Evolutionary conservation across 2,888 invertebrate species (phyloP).

Genomic region (Polyploca ridens): DNA sequence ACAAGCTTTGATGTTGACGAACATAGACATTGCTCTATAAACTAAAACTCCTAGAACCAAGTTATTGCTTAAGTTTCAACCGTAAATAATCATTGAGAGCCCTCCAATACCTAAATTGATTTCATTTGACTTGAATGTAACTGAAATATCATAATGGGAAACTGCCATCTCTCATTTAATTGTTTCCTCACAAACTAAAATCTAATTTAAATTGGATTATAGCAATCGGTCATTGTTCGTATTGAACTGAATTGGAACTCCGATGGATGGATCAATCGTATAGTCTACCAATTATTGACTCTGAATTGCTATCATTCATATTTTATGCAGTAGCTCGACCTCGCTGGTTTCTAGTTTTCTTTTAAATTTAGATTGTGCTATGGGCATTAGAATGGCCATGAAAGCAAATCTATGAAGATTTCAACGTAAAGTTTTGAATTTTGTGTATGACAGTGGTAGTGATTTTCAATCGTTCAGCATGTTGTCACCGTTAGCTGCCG

Average conservation of each 20-base stretch:
- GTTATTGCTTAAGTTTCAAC: conserved; percentile 3
- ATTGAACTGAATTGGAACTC: conserved; percentile 41
- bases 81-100: neutral
- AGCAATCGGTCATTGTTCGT: conserved; percentile 45
- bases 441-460: no score
- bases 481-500: no score
- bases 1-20: neutral
- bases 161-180: conserved; percentile 44
- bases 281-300: conserved; percentile 2
- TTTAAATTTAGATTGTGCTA: neutral
- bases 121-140: neutral
- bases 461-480: no score
- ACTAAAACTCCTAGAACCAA: neutral
- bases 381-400: no score
- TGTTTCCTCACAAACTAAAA: conserved; percentile 49
- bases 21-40: neutral
- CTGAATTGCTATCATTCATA: neutral
- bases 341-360: neutral
- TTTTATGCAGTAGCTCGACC: neutral
- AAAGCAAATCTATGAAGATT: no score
- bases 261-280: conserved; percentile 21
- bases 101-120: neutral
- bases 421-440: no score
- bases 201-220: conserved; percentile 51
- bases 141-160: conserved; percentile 13